phyloP scores from a whole-genome alignment of 2,113 vertebrate genomes.

The Mionectes macconnelli region DNA sequence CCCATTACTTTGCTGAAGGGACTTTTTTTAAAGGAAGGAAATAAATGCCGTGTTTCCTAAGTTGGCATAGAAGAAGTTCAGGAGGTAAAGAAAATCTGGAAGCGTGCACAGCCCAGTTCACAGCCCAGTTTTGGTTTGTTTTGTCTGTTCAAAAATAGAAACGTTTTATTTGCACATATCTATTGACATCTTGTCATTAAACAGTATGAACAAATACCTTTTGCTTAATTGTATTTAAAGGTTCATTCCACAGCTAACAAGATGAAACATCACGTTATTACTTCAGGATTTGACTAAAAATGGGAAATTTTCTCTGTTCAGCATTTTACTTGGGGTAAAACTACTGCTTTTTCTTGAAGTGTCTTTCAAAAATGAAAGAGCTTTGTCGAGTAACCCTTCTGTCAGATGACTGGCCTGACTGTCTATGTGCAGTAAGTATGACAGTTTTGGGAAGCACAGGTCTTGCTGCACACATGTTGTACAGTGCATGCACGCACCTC shows the following conservation, averaged over 20 bases:
- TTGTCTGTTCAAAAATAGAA: neutral
- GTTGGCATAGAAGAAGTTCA: neutral
- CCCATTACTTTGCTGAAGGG: neutral
- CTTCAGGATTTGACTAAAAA: neutral
- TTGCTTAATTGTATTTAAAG: neutral
- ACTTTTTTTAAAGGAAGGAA: neutral
- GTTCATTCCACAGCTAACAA: neutral
- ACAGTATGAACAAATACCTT: neutral
- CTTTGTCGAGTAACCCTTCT: neutral
- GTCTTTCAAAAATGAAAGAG: neutral
- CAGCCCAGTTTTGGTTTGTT: neutral
- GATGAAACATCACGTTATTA: neutral
- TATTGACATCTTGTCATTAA: neutral
- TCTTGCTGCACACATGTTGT: neutral
- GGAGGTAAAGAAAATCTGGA: neutral
- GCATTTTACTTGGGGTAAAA: neutral
- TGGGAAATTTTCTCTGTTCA: neutral
- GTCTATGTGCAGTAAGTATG: constrained; percentile 2
- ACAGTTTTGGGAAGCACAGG: neutral
- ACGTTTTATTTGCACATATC: neutral
- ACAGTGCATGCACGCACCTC: constrained; percentile 3
- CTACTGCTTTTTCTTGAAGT: neutral
- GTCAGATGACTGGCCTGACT: neutral
- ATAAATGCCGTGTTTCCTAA: neutral
- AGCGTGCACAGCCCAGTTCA: neutral